Conservation (phyloP, 2,797 vertebrate genomes). For the Takifugu ocellatus region DNA sequence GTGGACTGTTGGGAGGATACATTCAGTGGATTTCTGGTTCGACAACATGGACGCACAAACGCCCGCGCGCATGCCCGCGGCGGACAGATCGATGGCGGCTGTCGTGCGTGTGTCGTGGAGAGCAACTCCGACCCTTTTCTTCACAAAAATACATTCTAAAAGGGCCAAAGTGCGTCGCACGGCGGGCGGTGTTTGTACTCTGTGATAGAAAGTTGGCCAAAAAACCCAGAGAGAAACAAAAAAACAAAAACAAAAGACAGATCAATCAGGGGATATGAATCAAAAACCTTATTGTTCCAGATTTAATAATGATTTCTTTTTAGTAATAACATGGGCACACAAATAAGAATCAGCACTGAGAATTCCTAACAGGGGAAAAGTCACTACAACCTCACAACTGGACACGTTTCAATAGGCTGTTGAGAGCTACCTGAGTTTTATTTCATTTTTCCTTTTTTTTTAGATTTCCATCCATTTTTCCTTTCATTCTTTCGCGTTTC, state of each 20-base stretch:
- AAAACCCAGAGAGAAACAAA: slow-evolving; percentile 16
- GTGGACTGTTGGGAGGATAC: slow-evolving; percentile 87
- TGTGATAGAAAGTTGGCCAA: slow-evolving; percentile 38
- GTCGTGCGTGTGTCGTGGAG: too few relatives aligned
- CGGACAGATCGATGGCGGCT: neutral
- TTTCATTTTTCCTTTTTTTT: slow-evolving; percentile 48
- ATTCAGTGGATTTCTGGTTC: slow-evolving; percentile 83
- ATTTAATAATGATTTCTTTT: slow-evolving; percentile 64
- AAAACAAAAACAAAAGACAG: neutral
- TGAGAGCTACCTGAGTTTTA: slow-evolving; percentile 88
- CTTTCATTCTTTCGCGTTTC: slow-evolving; percentile 19
- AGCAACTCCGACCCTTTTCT: slow-evolving; percentile 57
- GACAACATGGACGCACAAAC: slow-evolving; percentile 62
- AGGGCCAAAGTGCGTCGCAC: slow-evolving; percentile 58
- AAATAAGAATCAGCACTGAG: slow-evolving; percentile 67
- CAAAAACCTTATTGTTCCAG: slow-evolving; percentile 60
- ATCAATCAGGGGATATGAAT: slow-evolving; percentile 41
- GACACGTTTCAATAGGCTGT: slow-evolving; percentile 82
- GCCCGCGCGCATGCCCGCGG: slow-evolving; percentile 8
- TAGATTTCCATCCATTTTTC: slow-evolving; percentile 32
- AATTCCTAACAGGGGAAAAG: slow-evolving; percentile 68
- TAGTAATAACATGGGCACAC: slow-evolving; percentile 62
- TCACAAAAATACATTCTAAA: slow-evolving; percentile 79
- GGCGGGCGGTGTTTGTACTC: slow-evolving; percentile 60
- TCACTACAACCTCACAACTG: slow-evolving; percentile 77